phyloP scores from a whole-genome alignment of 2,888 invertebrate genomes.

The Leptarthrus brevirostris region DNA sequence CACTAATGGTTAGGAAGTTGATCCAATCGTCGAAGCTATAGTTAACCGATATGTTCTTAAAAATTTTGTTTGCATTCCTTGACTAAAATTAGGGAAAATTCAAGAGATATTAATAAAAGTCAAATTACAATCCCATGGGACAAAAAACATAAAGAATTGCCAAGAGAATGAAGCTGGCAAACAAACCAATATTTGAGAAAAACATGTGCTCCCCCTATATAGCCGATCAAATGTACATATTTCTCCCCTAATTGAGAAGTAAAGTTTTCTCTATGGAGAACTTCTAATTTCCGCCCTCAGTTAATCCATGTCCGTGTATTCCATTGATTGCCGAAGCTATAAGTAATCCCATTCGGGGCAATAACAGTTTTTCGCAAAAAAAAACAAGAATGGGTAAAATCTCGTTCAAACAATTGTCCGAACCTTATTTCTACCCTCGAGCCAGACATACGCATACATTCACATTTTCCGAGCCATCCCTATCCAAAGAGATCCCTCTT shows the following conservation, averaged over 20 bases:
- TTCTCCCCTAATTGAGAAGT: slow-evolving; percentile 24
- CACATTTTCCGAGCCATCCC: neutral
- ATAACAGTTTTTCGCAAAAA: slow-evolving; percentile 24
- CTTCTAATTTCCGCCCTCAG: slow-evolving; percentile 33
- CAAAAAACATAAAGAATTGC: too few species aligned
- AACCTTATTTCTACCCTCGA: neutral
- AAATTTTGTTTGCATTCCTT: too few species aligned
- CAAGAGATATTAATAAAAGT: too few species aligned
- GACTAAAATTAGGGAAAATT: too few species aligned
- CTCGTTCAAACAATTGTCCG: slow-evolving; percentile 31
- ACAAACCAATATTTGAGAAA: neutral
- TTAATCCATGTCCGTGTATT: slow-evolving; percentile 7
- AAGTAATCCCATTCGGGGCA: slow-evolving; percentile 25
- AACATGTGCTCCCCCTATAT: neutral
- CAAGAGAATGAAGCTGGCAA: too few species aligned
- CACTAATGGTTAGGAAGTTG: too few species aligned
- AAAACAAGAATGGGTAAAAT: slow-evolving; percentile 34
- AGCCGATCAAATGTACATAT: neutral
- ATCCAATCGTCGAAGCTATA: too few species aligned
- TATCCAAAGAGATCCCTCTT: slow-evolving; percentile 18
- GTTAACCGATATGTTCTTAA: too few species aligned
- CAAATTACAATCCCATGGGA: too few species aligned
- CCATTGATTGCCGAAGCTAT: slow-evolving; percentile 21
- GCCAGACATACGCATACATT: neutral
- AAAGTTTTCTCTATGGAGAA: slow-evolving; percentile 13